Evolutionary conservation across 1,140 invertebrate species (phyloP).

Genomic region (Scaptodrosophila lebanonensis): DNA sequence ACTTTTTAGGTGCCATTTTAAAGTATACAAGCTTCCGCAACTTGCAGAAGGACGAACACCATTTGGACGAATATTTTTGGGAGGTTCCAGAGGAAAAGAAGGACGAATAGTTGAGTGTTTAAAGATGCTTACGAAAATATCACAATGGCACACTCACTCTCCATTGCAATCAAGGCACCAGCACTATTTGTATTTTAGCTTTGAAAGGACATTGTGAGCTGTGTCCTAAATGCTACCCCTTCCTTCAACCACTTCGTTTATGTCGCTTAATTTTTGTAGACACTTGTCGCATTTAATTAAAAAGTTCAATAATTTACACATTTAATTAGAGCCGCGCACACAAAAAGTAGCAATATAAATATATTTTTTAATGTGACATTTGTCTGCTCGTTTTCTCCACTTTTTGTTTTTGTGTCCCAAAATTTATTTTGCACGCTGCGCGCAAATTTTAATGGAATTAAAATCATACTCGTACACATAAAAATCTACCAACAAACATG

Average conservation of each 20-base stretch:
- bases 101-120: conserved; percentile 72
- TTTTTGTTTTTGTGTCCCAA: conserved; percentile 23
- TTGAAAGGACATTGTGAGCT: no score
- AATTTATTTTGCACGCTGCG: conserved; percentile 45
- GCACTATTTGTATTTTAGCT: not conserved
- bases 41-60: conserved; percentile 78
- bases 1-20: conserved; percentile 77
- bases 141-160: conserved; percentile 11
- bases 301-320: conserved; percentile 71
- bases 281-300: conserved; percentile 70
- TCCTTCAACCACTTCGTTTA: conserved; percentile 38
- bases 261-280: conserved; percentile 64
- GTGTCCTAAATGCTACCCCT: conserved; percentile 22
- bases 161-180: conserved; percentile 13
- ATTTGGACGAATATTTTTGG: conserved; percentile 80
- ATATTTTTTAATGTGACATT: conserved; percentile 62
- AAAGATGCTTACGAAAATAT: conserved; percentile 5
- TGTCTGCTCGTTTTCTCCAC: conserved; percentile 4
- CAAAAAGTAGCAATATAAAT: conserved; percentile 63
- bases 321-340: conserved; percentile 61
- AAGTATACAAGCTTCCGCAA: conserved; percentile 77
- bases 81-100: conserved; percentile 78
- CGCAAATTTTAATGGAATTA: conserved; percentile 71
- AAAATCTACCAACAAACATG: conserved; percentile 20
- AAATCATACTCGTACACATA: conserved; percentile 61